A percentile compares a stretch with the other conserved stretches of the same genome.
These are phyloP conservation scores for Callionymus lyra DNA, from an alignment of 2,113 vertebrate species.

Conservation along the genomic window DNA sequence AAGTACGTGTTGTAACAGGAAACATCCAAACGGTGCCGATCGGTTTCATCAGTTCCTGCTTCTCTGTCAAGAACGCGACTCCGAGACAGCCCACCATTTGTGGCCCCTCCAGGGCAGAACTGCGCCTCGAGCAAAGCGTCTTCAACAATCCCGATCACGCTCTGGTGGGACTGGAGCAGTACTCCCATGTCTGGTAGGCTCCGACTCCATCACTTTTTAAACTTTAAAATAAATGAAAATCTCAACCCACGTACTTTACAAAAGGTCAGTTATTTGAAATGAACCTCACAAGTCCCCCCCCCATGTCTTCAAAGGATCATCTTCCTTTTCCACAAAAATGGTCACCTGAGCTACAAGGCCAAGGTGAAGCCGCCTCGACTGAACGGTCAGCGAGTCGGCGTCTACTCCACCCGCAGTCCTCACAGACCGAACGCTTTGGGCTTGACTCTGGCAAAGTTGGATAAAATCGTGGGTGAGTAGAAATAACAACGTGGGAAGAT, in stretches of 20 bases:
- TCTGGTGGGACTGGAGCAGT: conserved; percentile 74
- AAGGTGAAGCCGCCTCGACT: conserved; percentile 83
- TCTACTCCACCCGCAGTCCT: conserved; percentile 82
- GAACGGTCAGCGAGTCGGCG: conserved; percentile 73
- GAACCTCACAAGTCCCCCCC: too few relatives aligned
- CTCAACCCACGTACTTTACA: too few relatives aligned
- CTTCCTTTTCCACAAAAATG: conserved; percentile 86
- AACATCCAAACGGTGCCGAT: conserved; percentile 74
- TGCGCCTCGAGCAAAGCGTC: conserved; percentile 68
- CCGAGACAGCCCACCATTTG: conserved; percentile 80
- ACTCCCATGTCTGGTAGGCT: conserved; percentile 83
- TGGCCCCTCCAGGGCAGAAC: conserved; percentile 67
- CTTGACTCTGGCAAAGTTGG: conserved; percentile 74
- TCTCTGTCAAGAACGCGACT: conserved; percentile 76
- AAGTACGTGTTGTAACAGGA: conserved; percentile 49
- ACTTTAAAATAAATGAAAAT: too few relatives aligned
- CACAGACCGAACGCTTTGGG: conserved; percentile 82
- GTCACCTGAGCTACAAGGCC: conserved; percentile 75
- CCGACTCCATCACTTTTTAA: too few relatives aligned
- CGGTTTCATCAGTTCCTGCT: conserved; percentile 79
- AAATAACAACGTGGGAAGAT: not conserved
- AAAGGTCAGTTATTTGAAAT: too few relatives aligned
- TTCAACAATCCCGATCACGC: conserved; percentile 83
- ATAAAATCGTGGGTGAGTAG: conserved; percentile 69
- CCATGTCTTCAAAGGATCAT: conserved; percentile 66